Conservation (phyloP, 1,140 invertebrate species). For the Magallana angulata region DNA sequence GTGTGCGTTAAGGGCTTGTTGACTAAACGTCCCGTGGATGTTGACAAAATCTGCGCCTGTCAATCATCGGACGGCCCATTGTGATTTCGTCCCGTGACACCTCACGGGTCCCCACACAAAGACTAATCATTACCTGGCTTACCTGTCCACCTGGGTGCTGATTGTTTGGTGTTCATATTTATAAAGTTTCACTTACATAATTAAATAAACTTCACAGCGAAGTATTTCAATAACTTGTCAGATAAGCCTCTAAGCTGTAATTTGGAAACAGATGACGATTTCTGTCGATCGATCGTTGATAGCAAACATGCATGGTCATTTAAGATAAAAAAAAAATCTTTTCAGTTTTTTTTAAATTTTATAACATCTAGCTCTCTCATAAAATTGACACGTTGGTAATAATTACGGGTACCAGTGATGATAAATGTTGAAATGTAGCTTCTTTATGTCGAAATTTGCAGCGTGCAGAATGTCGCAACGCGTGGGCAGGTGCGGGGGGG, state of each 20-base stretch:
- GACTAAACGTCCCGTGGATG: slow-evolving; percentile 14
- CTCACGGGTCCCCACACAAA: not conserved
- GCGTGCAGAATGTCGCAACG: slow-evolving; percentile 25
- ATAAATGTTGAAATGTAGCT: not conserved
- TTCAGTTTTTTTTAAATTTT: not conserved
- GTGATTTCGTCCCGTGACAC: not conserved
- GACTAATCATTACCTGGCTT: not conserved
- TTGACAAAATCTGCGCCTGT: slow-evolving; percentile 7
- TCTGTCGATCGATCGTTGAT: slow-evolving; percentile 10
- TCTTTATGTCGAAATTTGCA: not conserved
- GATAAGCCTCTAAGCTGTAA: slow-evolving; percentile 17
- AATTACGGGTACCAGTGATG: slow-evolving; percentile 4
- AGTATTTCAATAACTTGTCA: slow-evolving; percentile 21
- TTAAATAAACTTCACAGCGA: slow-evolving; percentile 34
- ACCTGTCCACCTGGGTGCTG: not conserved
- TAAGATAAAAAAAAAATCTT: not conserved
- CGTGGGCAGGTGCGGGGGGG: slow-evolving; percentile 2
- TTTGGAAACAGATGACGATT: slow-evolving; percentile 30
- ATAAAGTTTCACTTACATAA: slow-evolving; percentile 38
- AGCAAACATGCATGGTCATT: not conserved
- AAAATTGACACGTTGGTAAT: not conserved
- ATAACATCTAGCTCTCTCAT: not conserved
- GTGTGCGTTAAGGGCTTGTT: not conserved
- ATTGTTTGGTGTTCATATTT: not conserved
- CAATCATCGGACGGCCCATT: not conserved